Evolutionary conservation across 2,888 invertebrate species (phyloP), one percentile per base, ranked within the genome.

Genomic region (Pachydiplax longipennis): DNA sequence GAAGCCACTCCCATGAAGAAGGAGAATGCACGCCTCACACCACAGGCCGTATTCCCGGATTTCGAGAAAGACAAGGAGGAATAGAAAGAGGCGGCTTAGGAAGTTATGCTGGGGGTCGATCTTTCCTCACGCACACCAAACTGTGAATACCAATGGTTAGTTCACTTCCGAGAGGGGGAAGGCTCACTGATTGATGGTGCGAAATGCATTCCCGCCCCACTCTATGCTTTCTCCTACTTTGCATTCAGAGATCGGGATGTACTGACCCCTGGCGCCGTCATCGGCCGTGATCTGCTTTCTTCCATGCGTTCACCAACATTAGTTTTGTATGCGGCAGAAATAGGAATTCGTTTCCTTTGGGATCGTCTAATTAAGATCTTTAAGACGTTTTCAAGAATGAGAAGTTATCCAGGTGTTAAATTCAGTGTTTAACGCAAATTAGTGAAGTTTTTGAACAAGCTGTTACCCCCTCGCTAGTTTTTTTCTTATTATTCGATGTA

Each of bases 61-160:
- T 73, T 73, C 73, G 31, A 73, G 73, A 73, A 65, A 73, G 25
- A 73, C 13, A 1, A 25, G 73, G 13, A 13, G 25, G 31, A 25
- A 25, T 25, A 73, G 73, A 73, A 31, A 73, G 73, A 73, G 73
- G 8, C 73, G 73, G 22, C 83, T 83, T 58, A 58, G 83, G 53
- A 83, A 83, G 83, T 53, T 35, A 15, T 53, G 87, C 37, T 13
- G 37, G 58, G 87, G 87, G 44, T 12, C 25, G 82, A 82, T 48
- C 82, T 82, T 82, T 12, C 81, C 40, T 44, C 81, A 37, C 40
- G 53, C 22, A 13, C 83, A 35, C 82, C 82, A 25, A 73, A 73
- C 53, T 48, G 83, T 58, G 83, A 87, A 87, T 87, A 87, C 87
- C 61, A 87, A 87, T n/a, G 61, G 65, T 53, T 31, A 22, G 48